Percentiles rank a stretch among this genome's conserved stretches.
Evolutionary conservation across 92 coral and sea anemone species (phyloP).

Genomic region (Porites rus): DNA sequence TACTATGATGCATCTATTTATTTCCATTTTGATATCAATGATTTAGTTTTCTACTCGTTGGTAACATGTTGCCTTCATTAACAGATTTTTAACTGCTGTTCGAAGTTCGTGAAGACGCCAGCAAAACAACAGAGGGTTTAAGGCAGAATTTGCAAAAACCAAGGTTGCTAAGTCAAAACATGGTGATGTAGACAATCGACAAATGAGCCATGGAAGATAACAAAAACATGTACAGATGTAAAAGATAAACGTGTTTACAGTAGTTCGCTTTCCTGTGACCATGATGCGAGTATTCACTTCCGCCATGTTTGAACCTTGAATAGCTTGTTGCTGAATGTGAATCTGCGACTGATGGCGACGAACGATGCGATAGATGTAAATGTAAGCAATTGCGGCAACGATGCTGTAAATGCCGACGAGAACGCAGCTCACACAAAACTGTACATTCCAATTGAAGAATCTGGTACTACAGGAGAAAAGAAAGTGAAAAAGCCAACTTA

Average conservation of each 20-base stretch:
- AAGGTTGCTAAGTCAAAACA: neutral
- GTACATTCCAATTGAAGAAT: neutral
- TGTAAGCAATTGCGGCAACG: neutral
- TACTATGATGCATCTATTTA: conserved; percentile 5
- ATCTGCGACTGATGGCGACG: conserved; percentile 10
- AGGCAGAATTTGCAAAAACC: neutral
- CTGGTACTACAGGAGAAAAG: neutral
- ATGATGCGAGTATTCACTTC: neutral
- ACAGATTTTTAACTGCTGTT: neutral
- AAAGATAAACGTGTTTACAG: conserved; percentile 13
- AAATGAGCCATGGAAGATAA: conserved; percentile 12
- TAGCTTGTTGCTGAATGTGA: neutral
- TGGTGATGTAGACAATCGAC: neutral
- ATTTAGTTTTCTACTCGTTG: too few species aligned
- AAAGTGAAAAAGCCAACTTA: neutral
- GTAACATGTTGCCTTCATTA: too few species aligned
- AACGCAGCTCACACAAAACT: neutral
- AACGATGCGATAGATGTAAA: conserved; percentile 1
- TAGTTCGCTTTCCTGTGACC: neutral
- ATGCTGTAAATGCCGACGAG: neutral
- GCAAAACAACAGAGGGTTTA: neutral
- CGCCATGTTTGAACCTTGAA: neutral
- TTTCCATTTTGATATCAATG: too few species aligned
- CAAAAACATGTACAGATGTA: conserved; percentile 10
- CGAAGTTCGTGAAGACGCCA: conserved; percentile 26